phyloP scores from a whole-genome alignment of 2,888 invertebrate species.

The Oligia fasciuncula region DNA sequence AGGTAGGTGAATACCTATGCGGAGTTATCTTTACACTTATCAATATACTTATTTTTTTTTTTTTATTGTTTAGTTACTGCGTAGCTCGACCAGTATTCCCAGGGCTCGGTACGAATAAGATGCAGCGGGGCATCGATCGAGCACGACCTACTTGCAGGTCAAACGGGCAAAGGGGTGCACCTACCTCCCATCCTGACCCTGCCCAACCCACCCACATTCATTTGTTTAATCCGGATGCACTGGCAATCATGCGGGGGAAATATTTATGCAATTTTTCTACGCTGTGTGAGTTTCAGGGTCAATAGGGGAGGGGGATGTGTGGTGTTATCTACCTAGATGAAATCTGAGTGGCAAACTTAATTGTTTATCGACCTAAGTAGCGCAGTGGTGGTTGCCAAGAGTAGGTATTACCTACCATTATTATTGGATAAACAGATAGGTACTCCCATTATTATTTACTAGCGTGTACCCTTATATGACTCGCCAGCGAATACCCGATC shows the following conservation, averaged over 20 bases:
- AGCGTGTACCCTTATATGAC: background rate
- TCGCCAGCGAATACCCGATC: too few relatives aligned
- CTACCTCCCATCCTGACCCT: slow-evolving; percentile 41
- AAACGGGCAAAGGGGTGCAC: slow-evolving; percentile 66
- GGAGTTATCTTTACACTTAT: background rate
- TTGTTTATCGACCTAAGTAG: background rate
- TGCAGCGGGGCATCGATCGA: slow-evolving; percentile 82
- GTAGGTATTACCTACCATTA: background rate
- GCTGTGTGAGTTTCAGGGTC: slow-evolving; percentile 28
- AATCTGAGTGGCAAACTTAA: background rate
- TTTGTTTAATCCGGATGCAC: slow-evolving; percentile 49
- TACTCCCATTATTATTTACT: background rate
- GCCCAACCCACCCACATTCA: slow-evolving; percentile 35
- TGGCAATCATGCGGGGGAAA: slow-evolving; percentile 27
- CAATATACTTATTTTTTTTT: background rate
- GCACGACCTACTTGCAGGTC: slow-evolving; percentile 86
- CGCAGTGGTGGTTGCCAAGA: background rate
- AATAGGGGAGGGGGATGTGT: background rate
- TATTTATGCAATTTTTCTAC: slow-evolving; percentile 16
- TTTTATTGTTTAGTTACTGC: background rate
- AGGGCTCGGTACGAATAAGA: slow-evolving; percentile 67
- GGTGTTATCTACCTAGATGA: background rate
- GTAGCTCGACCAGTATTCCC: slow-evolving; percentile 28
- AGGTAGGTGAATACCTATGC: background rate
- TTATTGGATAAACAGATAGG: background rate